These are phyloP conservation scores for Python bivittatus DNA, from an alignment of 2,113 vertebrate genomes.

Conservation along the genomic window DNA sequence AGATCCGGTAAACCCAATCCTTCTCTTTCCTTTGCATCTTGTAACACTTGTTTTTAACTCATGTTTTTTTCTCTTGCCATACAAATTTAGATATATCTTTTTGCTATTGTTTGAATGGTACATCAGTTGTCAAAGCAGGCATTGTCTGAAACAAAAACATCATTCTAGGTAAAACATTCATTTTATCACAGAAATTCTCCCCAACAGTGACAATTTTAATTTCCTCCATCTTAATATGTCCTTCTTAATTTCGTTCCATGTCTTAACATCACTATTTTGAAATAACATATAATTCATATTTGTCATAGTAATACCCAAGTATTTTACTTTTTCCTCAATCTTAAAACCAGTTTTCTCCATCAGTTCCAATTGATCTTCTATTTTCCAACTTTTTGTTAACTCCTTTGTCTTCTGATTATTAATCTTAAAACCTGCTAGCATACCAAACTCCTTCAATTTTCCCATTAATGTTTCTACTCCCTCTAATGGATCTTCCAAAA, in stretches of 20 bases:
- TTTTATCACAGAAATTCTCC: not conserved
- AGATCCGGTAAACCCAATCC: no score
- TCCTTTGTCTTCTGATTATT: not conserved
- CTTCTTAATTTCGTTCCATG: no score
- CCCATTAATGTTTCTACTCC: not conserved
- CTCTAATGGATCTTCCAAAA: not conserved
- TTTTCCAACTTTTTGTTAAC: not conserved
- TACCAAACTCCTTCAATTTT: not conserved
- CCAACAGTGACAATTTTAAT: not conserved
- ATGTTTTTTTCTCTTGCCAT: not conserved
- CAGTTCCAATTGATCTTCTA: not conserved
- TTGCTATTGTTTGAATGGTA: not conserved
- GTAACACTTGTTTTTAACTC: not conserved
- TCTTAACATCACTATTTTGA: not conserved
- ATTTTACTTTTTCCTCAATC: not conserved
- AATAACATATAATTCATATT: not conserved
- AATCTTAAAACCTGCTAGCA: not conserved
- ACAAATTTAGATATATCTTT: not conserved
- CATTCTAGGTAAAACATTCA: not conserved
- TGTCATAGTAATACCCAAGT: not conserved
- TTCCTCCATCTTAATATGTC: not conserved
- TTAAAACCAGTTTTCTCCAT: not conserved
- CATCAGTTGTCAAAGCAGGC: not conserved
- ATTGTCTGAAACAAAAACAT: not conserved
- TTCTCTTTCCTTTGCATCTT: not conserved